Percentiles rank a stretch among this genome's conserved stretches.
Conservation (phyloP, 2,797 vertebrate genomes). For the Octomys mimax region DNA sequence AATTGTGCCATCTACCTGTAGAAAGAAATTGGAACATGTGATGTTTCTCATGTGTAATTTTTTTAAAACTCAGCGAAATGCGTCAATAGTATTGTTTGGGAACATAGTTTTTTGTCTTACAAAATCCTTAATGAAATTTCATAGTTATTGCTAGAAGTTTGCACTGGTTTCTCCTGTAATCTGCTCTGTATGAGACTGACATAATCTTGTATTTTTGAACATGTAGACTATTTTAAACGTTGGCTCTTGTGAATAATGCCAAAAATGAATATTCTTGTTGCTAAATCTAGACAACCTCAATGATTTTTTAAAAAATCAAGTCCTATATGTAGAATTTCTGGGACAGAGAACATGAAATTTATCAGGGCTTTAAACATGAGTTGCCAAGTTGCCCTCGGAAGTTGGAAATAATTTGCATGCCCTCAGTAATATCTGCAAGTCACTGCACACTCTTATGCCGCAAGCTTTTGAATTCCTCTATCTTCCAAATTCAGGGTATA, state of each 20-base stretch:
- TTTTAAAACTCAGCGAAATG: background rate
- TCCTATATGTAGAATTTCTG: conserved; percentile 48
- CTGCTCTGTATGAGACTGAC: background rate
- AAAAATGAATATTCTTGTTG: conserved; percentile 61
- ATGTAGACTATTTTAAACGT: background rate
- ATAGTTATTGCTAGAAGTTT: conserved; percentile 28
- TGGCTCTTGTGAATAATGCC: background rate
- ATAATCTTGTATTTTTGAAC: conserved; percentile 31
- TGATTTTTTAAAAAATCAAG: conserved; percentile 26
- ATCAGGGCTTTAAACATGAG: background rate
- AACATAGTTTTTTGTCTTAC: background rate
- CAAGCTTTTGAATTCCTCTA: background rate
- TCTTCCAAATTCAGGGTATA: conserved; percentile 21
- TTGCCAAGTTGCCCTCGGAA: conserved; percentile 62
- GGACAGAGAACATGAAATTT: conserved; percentile 42
- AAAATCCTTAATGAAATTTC: background rate
- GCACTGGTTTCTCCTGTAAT: background rate
- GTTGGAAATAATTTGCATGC: background rate
- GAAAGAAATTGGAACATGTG: background rate
- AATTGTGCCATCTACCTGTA: background rate
- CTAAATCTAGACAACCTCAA: conserved; percentile 40
- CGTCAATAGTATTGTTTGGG: background rate
- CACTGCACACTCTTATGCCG: background rate
- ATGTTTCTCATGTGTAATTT: background rate
- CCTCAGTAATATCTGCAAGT: background rate